These are phyloP conservation scores for Phalanger gymnotis DNA, from an alignment of 2,797 vertebrate genomes.

Conservation along the genomic window DNA sequence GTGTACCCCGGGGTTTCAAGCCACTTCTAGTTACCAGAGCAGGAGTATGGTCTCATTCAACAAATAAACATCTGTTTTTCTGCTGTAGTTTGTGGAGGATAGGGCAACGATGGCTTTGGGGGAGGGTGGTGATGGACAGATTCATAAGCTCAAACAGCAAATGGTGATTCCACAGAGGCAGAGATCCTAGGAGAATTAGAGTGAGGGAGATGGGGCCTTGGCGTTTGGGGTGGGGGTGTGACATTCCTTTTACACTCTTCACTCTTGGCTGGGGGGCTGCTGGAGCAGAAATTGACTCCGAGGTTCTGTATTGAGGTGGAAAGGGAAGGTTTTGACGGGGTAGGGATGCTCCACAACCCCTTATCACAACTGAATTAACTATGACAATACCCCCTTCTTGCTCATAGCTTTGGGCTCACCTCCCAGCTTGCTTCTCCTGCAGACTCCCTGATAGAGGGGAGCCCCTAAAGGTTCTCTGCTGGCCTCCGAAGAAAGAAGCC, in stretches of 20 bases:
- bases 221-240: background rate
- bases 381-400: slow-evolving; percentile 42
- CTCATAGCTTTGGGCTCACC: slow-evolving; percentile 66
- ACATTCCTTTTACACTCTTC: background rate
- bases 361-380: background rate
- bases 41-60: background rate
- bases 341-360: background rate
- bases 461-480: background rate
- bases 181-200: background rate
- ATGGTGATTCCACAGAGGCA: background rate
- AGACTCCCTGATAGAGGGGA: background rate
- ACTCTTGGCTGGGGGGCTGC: background rate
- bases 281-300: background rate
- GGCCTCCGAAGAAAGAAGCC: background rate
- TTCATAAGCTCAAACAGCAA: slow-evolving; percentile 2
- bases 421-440: background rate
- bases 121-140: background rate
- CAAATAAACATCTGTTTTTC: slow-evolving; percentile 3
- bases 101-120: background rate
- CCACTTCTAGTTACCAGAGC: background rate
- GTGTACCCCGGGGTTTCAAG: background rate
- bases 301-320: background rate
- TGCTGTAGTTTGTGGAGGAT: background rate
- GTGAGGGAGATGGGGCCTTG: background rate
- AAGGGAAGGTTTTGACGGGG: background rate